These are phyloP conservation scores for Nothoprocta perdicaria DNA, from an alignment of 2,113 vertebrate genomes.

Conservation along the genomic window DNA sequence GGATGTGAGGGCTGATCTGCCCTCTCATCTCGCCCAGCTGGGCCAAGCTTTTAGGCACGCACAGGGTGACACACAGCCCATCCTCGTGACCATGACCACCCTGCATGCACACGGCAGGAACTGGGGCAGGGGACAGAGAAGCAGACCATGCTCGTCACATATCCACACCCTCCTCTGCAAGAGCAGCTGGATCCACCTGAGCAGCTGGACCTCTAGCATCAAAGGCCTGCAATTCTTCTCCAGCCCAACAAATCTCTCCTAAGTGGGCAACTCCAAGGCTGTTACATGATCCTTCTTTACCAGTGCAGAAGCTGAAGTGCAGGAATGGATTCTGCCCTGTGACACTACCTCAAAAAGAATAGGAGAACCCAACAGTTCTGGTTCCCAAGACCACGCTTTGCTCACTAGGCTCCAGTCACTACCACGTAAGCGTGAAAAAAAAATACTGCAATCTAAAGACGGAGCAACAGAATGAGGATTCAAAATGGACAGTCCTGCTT, in stretches of 20 bases:
- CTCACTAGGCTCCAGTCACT: neutral
- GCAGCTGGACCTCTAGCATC: neutral
- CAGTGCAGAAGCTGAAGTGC: neutral
- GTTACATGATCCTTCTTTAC: neutral
- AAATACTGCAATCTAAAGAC: neutral
- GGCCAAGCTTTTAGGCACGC: neutral
- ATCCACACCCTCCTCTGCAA: neutral
- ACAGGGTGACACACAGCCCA: accelerated
- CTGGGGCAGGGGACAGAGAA: accelerated
- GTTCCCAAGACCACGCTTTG: accelerated
- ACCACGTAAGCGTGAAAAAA: neutral
- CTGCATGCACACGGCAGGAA: neutral
- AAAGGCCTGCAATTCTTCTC: neutral
- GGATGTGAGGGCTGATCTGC: neutral
- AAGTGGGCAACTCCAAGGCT: neutral
- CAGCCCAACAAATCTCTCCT: neutral
- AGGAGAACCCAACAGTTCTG: neutral
- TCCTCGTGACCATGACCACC: accelerated
- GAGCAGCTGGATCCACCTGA: neutral
- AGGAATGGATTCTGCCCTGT: neutral
- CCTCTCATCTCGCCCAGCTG: neutral
- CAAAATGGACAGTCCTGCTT: neutral
- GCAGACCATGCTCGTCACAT: neutral
- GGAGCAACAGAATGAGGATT: neutral
- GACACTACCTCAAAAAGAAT: neutral